Evolutionary conservation across 2,113 vertebrate species (phyloP).

Genomic region (Pachycephala philippinensis): DNA sequence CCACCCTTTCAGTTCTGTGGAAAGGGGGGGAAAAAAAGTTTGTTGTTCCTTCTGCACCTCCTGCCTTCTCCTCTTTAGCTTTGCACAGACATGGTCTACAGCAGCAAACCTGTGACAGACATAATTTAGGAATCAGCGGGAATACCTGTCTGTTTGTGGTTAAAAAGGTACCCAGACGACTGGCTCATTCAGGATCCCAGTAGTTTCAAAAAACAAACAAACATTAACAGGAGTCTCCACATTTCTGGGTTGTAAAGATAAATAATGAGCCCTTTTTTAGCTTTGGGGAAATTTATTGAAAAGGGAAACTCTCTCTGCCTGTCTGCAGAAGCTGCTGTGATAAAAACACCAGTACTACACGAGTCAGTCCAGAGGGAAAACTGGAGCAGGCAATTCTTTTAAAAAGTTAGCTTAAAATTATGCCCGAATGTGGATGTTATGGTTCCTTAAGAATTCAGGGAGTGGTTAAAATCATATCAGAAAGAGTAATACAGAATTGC

Average conservation of each 20-base stretch:
- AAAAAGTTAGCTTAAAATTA: not conserved
- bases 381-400: not conserved
- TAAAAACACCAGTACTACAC: not conserved
- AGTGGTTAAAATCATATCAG: not conserved
- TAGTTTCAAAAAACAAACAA: not conserved
- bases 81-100: not conserved
- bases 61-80: not conserved
- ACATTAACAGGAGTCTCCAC: not conserved
- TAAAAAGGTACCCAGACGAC: not conserved
- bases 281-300: not conserved
- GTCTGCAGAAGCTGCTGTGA: not conserved
- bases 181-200: not conserved
- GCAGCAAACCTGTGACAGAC: not conserved
- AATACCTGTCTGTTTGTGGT: not conserved
- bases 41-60: not conserved
- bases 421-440: not conserved
- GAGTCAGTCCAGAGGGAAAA: not conserved
- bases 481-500: not conserved
- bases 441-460: not conserved
- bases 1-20: not conserved
- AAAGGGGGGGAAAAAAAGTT: fast-evolving
- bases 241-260: not conserved
- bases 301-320: not conserved
- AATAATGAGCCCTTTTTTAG: not conserved
- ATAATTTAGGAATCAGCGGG: not conserved